These are phyloP conservation scores for Ptyas mucosa DNA, from an alignment of 2,113 vertebrate species.

Conservation along the genomic window DNA sequence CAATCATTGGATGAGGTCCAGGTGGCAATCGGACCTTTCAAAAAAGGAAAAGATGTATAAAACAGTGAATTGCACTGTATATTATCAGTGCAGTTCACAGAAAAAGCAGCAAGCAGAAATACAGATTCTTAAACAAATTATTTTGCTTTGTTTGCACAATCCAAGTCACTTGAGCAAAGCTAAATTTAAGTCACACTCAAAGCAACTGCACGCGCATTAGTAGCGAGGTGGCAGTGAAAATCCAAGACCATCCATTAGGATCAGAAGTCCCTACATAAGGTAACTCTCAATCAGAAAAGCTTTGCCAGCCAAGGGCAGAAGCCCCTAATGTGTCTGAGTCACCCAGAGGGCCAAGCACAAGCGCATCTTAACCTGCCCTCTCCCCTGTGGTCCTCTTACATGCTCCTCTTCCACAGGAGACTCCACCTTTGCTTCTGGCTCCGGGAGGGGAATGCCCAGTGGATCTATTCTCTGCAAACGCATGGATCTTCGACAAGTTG, in stretches of 20 bases:
- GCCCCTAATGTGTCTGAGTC: background rate
- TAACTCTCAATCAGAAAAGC: background rate
- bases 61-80: background rate
- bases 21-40: constrained; percentile 60
- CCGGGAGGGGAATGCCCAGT: fast-evolving
- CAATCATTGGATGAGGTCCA: constrained; percentile 71
- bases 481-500: constrained; percentile 64
- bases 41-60: background rate
- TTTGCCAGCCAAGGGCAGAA: background rate
- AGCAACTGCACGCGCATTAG: no score
- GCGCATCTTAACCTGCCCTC: fast-evolving
- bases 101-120: background rate
- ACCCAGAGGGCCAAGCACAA: background rate
- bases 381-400: constrained; percentile 52
- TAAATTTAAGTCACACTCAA: background rate
- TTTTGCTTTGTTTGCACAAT: background rate
- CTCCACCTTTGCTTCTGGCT: fast-evolving
- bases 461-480: constrained; percentile 64
- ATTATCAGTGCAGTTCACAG: background rate
- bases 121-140: background rate
- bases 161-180: background rate
- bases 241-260: background rate
- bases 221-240: background rate
- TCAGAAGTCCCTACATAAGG: no score
- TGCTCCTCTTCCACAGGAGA: constrained; percentile 44